These are phyloP conservation scores for Capreolus pygargus DNA, from an alignment of 2,113 vertebrate species.

Conservation along the genomic window DNA sequence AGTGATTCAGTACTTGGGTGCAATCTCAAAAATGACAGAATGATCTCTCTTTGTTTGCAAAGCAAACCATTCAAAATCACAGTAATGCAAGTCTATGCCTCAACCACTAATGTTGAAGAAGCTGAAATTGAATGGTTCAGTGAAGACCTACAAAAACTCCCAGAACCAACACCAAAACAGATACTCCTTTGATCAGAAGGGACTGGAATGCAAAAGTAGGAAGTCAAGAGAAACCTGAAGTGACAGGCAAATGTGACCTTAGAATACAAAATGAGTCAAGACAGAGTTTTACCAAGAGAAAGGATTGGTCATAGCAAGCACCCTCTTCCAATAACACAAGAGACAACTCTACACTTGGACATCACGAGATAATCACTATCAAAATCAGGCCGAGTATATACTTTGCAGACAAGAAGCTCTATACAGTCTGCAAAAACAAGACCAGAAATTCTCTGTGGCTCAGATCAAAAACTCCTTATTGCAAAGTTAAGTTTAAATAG, in stretches of 20 bases:
- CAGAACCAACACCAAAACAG: background rate
- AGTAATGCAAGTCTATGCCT: background rate
- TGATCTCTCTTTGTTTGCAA: background rate
- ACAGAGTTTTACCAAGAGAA: background rate
- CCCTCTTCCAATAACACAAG: background rate
- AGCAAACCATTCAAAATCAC: background rate
- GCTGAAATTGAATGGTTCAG: background rate
- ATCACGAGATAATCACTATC: background rate
- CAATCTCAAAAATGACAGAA: background rate
- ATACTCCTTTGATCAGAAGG: background rate
- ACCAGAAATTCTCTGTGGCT: background rate
- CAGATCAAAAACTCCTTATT: background rate
- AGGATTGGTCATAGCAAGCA: background rate
- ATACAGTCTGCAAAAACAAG: background rate
- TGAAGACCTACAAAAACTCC: background rate
- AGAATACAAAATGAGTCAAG: background rate
- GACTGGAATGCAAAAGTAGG: background rate
- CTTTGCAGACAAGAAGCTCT: background rate
- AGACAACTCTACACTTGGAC: background rate
- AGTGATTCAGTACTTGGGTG: background rate
- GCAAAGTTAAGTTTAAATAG: background rate
- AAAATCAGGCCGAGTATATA: background rate
- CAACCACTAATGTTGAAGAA: background rate
- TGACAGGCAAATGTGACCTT: background rate
- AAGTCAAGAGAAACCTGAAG: background rate